These are phyloP conservation scores for Diadema setosum DNA, from an alignment of 35 echinoderm and acorn worm species.

Conservation along the genomic window DNA sequence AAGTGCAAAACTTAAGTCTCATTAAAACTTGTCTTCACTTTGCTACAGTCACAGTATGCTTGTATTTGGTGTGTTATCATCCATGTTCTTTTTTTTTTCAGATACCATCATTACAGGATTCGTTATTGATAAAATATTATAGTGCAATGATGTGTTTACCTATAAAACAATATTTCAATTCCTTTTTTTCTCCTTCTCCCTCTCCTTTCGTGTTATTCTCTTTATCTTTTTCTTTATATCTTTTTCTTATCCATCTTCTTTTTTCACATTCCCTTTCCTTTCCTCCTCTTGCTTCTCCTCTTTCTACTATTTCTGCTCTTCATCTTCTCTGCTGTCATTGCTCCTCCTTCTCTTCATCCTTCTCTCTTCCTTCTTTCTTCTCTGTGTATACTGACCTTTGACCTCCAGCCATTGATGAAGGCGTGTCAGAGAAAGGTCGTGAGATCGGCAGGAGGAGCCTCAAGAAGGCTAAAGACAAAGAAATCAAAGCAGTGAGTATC, in stretches of 20 bases:
- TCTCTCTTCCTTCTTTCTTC: background rate
- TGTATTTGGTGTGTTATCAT: no score
- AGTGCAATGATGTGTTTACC: no score
- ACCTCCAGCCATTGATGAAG: background rate
- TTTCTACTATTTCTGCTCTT: background rate
- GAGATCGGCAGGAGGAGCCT: background rate
- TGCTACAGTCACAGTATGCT: no score
- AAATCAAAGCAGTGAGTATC: conserved; percentile 34
- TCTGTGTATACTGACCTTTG: no score
- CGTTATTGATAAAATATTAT: no score
- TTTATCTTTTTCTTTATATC: background rate
- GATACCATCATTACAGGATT: no score
- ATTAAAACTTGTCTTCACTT: no score
- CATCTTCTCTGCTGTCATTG: background rate
- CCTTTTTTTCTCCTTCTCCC: no score
- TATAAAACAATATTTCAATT: no score
- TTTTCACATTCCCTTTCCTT: background rate
- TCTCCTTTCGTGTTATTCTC: no score
- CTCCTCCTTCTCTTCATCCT: background rate
- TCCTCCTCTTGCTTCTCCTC: background rate
- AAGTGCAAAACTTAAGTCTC: no score
- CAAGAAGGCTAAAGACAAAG: background rate
- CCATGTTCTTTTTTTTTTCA: no score
- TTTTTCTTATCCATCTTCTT: background rate
- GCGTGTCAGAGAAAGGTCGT: background rate